Conservation (phyloP, 2,113 vertebrate species). For the Nipponia nippon region DNA sequence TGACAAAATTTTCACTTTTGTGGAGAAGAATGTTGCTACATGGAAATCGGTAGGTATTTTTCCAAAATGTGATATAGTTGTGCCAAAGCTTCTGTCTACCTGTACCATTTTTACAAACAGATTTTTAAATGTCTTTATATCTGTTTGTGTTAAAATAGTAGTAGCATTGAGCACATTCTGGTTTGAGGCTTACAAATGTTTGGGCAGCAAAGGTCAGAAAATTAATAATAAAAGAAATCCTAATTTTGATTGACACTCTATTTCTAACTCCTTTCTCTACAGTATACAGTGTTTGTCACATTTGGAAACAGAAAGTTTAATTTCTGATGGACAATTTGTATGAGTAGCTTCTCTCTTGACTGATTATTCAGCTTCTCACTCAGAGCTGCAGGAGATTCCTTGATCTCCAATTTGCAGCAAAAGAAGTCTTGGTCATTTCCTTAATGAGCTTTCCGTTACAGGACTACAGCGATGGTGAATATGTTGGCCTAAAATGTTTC, state of each 20-base stretch:
- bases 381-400: neutral
- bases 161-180: neutral
- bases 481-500: neutral
- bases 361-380: neutral
- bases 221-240: neutral
- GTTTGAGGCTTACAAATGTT: neutral
- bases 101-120: neutral
- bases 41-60: conserved; percentile 91
- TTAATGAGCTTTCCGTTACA: neutral
- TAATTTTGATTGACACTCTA: neutral
- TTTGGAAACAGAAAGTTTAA: neutral
- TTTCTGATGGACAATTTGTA: neutral
- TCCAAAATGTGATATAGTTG: neutral
- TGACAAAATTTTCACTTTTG: conserved; percentile 96
- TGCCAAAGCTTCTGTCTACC: neutral
- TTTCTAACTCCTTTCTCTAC: neutral
- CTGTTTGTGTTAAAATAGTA: neutral
- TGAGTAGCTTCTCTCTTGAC: neutral
- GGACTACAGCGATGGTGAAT: neutral
- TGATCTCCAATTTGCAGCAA: neutral
- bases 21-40: conserved; percentile 95
- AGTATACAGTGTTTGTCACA: neutral
- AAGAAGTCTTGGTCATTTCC: neutral
- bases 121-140: neutral
- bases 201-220: neutral